phyloP scores from a whole-genome alignment of 2,888 invertebrate species.

The Tetheella fluctuosa region DNA sequence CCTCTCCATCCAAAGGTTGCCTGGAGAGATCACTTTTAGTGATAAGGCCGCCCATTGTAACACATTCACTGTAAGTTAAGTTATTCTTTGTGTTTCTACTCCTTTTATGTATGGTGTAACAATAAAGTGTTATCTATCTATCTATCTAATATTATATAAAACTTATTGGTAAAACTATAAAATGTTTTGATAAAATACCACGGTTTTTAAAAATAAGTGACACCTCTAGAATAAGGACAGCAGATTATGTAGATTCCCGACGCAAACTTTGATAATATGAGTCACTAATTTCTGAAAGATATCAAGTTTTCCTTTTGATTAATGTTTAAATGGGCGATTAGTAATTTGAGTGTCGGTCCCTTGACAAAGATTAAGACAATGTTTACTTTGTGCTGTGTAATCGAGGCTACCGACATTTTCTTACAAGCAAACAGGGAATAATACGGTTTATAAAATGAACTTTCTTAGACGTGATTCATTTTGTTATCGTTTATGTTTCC shows the following conservation, averaged over 20 bases:
- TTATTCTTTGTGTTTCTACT: too few species aligned
- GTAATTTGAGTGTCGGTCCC: constrained; percentile 20
- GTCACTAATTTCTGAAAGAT: constrained; percentile 23
- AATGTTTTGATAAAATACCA: constrained; percentile 8
- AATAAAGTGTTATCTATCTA: too few species aligned
- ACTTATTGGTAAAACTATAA: neutral
- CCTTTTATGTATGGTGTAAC: too few species aligned
- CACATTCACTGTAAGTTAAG: too few species aligned
- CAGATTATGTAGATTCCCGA: constrained; percentile 17
- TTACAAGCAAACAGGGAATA: constrained; percentile 1
- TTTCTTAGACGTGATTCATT: constrained; percentile 5
- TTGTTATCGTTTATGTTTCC: neutral
- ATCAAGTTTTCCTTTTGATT: constrained; percentile 28
- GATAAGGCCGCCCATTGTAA: too few species aligned
- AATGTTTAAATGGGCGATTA: constrained; percentile 25
- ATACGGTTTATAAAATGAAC: constrained; percentile 2
- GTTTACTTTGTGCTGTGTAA: constrained; percentile 16
- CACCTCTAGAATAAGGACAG: neutral
- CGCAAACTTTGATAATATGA: constrained; percentile 21
- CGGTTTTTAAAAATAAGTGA: neutral
- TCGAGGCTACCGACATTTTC: constrained; percentile 7
- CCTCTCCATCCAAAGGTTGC: too few species aligned
- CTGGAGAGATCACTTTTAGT: too few species aligned
- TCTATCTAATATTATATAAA: neutral
- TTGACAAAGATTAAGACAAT: constrained; percentile 16